Evolutionary conservation across 1,140 invertebrate genomes (phyloP), one percentile per base, ranked within the genome.

Genomic region (Cydia amplana): DNA sequence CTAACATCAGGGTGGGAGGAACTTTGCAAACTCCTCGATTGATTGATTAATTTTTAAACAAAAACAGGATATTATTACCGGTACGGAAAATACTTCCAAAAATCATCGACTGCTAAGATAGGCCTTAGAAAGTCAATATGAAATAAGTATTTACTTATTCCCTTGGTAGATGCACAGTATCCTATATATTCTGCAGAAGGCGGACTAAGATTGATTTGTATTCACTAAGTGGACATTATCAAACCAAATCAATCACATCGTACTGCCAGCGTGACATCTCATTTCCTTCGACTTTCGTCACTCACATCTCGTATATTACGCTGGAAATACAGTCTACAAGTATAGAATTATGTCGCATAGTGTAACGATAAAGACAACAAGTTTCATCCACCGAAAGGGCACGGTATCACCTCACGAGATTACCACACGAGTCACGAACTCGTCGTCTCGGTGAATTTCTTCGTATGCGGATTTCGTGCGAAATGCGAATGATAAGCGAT

Each of bases 401-500:
- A 23, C 18, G 55, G 18, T 23, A 60, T 60, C 55, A 20, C 51
- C n/a, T 60, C 18, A 23, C 18, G 20, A 23, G 55, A 23, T 60
- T 60, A 20, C 55, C 16, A 60, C 7, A 10, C 55, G 7, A 60
- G 55, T 60, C 55, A 60, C 55, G 55, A 23, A 9, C 20, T 60
- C 55, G 55, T 10, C 55, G 55, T 55, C 51, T n/a, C 20, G 20
- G 18, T 18, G 6, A 20, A 60, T 60, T 60, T 23, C 18, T 60
- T 4, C 18, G 55, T 20, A 23, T 60, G 18, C 16, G 55, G 55
- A 60, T 23, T 60, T 23, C 18, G 55, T 23, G 55, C 20, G 55
- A 23, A 60, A 60, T 60, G 20, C 55, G 55, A 23, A 23, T 60
- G 20, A 60, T 60, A 23, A 20, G 55, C 55, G 55, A 60, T 60